Conservation (phyloP, 2,888 invertebrate species). For the Campoplex nolae region DNA sequence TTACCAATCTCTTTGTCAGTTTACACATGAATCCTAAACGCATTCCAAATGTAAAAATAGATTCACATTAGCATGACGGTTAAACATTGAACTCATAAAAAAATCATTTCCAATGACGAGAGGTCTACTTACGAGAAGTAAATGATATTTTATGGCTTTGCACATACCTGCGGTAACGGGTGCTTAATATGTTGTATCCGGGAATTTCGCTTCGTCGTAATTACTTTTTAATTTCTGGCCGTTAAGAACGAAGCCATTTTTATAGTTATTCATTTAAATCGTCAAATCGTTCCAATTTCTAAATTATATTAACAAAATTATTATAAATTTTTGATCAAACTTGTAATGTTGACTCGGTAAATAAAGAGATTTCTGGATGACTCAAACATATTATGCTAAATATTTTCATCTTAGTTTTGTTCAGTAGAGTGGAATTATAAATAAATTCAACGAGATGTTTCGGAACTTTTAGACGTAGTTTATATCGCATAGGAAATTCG, state of each 20-base stretch:
- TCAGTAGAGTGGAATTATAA: background rate
- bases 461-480: slow-evolving; percentile 1
- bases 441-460: background rate
- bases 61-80: background rate
- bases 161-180: background rate
- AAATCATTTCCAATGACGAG: background rate
- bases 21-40: background rate
- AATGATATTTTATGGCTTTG: background rate
- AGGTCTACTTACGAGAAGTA: background rate
- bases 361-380: background rate
- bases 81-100: background rate
- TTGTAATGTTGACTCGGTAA: background rate
- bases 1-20: background rate
- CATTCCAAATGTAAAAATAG: background rate
- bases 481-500: slow-evolving; percentile 27
- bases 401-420: background rate
- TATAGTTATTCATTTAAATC: background rate
- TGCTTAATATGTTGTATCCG: background rate
- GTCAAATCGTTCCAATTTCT: background rate
- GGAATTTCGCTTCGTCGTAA: background rate
- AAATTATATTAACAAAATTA: background rate
- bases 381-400: background rate
- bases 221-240: background rate
- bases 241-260: background rate
- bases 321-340: background rate